These are phyloP conservation scores for Heterotis niloticus DNA, from an alignment of 2,113 vertebrate genomes.

Conservation along the genomic window DNA sequence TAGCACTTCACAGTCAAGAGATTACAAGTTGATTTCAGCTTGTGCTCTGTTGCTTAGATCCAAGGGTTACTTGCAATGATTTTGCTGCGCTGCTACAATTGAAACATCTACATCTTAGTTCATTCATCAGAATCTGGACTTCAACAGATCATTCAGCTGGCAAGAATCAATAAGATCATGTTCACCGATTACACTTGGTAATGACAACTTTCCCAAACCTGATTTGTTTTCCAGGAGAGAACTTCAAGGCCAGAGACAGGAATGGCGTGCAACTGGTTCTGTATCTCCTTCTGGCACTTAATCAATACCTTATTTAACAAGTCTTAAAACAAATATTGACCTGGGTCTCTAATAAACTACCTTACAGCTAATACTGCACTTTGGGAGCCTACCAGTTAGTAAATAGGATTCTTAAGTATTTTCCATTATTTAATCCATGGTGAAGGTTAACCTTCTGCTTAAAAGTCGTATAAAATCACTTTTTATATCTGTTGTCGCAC, in stretches of 20 bases:
- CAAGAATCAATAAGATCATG: conserved; percentile 27
- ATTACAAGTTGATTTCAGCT: neutral
- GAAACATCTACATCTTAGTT: neutral
- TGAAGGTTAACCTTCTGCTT: neutral
- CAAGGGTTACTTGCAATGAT: neutral
- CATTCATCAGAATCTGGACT: neutral
- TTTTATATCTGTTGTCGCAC: neutral
- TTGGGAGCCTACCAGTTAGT: neutral
- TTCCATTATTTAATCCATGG: neutral
- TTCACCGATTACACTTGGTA: conserved; percentile 21
- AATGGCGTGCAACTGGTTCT: conserved; percentile 8
- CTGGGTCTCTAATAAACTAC: conserved; percentile 9
- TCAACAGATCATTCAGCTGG: neutral
- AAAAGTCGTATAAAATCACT: neutral
- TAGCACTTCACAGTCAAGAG: neutral
- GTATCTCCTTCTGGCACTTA: conserved; percentile 10
- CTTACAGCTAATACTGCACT: conserved; percentile 10
- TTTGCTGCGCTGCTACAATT: neutral
- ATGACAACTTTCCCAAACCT: conserved; percentile 3
- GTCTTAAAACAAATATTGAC: conserved; percentile 28
- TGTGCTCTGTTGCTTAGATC: neutral
- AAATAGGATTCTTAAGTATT: neutral
- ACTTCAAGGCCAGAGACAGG: neutral
- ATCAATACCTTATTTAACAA: conserved; percentile 27
- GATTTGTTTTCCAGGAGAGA: conserved; percentile 11